Percentiles rank a stretch among this genome's conserved stretches.
Evolutionary conservation across 2,797 vertebrate species (phyloP).

Genomic region (Silurus aristotelis): DNA sequence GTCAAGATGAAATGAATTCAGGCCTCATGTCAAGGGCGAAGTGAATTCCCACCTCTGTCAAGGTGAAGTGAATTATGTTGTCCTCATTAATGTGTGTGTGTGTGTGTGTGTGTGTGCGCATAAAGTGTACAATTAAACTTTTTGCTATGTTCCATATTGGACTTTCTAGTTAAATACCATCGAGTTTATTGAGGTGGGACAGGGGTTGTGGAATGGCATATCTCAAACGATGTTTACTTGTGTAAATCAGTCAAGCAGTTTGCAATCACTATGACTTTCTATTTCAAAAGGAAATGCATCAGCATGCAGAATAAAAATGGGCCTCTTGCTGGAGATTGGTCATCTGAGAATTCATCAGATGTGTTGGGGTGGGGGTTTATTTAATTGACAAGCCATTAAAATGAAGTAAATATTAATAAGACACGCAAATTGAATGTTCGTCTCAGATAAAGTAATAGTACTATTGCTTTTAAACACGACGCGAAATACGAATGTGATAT

Average conservation of each 20-base stretch:
- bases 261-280: too few relatives aligned
- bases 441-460: too few relatives aligned
- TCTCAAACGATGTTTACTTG: too few relatives aligned
- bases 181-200: too few relatives aligned
- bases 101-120: not conserved
- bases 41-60: too few relatives aligned
- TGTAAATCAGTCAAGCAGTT: too few relatives aligned
- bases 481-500: not conserved
- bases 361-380: not conserved
- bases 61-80: not conserved
- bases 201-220: not conserved
- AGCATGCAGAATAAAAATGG: not conserved
- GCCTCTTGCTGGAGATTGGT: not conserved
- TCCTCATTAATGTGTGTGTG: not conserved
- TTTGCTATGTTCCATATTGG: not conserved
- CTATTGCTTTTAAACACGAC: not conserved
- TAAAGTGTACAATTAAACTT: not conserved
- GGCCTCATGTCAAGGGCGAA: too few relatives aligned
- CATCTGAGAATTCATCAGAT: not conserved
- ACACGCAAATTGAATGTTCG: not conserved
- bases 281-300: not conserved
- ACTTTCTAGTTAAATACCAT: not conserved
- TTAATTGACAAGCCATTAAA: not conserved
- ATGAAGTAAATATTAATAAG: not conserved
- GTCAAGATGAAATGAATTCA: too few relatives aligned